phyloP scores from a whole-genome alignment of 2,797 vertebrate genomes.

The Labeo calbasu region DNA sequence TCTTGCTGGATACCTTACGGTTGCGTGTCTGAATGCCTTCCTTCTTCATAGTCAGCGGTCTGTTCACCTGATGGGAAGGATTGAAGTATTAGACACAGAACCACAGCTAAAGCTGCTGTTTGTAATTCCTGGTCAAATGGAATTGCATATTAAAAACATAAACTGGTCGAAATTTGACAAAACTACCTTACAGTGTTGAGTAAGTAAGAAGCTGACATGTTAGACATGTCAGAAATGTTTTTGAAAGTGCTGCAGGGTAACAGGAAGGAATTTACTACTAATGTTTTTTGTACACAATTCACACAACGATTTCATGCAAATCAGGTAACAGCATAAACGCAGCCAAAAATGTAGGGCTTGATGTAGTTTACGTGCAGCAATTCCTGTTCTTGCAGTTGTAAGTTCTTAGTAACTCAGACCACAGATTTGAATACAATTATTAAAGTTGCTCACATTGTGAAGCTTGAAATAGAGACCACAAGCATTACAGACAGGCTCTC shows the following conservation, averaged over 20 bases:
- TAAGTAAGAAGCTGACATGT: not conserved
- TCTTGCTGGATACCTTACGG: slow-evolving; percentile 79
- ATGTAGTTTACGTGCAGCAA: not conserved
- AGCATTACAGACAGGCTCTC: slow-evolving; percentile 86
- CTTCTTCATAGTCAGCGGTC: slow-evolving; percentile 84
- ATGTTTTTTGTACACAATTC: not conserved
- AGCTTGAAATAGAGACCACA: slow-evolving; percentile 87
- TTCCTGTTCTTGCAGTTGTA: not conserved
- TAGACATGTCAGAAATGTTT: not conserved
- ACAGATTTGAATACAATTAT: not conserved
- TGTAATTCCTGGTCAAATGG: not conserved
- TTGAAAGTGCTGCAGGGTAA: not conserved
- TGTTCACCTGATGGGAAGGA: slow-evolving; percentile 76
- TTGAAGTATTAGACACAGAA: not conserved
- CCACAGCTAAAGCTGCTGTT: not conserved
- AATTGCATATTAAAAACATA: not conserved
- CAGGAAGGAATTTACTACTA: no score
- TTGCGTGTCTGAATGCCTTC: slow-evolving; percentile 86
- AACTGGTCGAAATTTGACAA: not conserved
- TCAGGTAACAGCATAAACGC: not conserved
- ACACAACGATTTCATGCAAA: slow-evolving; percentile 1
- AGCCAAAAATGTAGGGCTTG: not conserved
- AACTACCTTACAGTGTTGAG: not conserved
- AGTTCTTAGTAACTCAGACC: not conserved
- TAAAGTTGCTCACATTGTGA: slow-evolving; percentile 69